These are phyloP conservation scores for Idaea aversata DNA, from an alignment of 2,888 invertebrate species.

Conservation along the genomic window DNA sequence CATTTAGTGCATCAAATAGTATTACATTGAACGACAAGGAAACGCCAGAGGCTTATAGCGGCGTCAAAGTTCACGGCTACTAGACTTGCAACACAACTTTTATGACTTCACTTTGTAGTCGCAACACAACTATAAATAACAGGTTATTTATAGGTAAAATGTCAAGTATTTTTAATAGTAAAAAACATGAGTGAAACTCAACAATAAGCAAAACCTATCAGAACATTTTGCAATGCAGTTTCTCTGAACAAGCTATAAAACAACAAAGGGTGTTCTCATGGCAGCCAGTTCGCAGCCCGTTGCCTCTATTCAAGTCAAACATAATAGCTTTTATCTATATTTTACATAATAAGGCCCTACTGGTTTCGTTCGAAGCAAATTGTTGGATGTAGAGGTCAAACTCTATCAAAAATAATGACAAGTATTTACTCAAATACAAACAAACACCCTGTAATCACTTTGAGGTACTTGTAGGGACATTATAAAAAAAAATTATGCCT, in stretches of 20 bases:
- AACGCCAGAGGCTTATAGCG: slow-evolving; percentile 18
- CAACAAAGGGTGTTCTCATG: slow-evolving; percentile 59
- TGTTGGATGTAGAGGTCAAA: background rate
- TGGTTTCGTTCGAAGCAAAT: background rate
- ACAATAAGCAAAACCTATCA: slow-evolving; percentile 58
- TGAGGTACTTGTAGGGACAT: no score
- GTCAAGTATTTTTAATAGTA: slow-evolving; percentile 33
- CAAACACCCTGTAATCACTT: no score
- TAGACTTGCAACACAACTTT: slow-evolving; percentile 32
- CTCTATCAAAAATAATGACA: background rate
- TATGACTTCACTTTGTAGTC: slow-evolving; percentile 47
- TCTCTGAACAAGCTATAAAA: slow-evolving; percentile 34
- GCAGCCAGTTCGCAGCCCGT: slow-evolving; percentile 31
- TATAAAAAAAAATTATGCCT: no score
- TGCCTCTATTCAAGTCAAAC: slow-evolving; percentile 26
- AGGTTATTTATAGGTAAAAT: slow-evolving; percentile 24
- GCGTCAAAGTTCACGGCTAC: slow-evolving; percentile 39
- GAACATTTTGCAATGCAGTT: slow-evolving; percentile 47
- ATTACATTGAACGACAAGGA: no score
- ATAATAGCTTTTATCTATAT: slow-evolving; percentile 24
- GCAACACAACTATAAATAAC: slow-evolving; percentile 38
- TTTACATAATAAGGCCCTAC: slow-evolving; percentile 15
- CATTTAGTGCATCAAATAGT: no score
- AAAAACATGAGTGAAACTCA: slow-evolving; percentile 39
- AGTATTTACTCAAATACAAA: no score